phyloP scores from a whole-genome alignment of 2,797 vertebrate genomes.

The Sebastes alutus region DNA sequence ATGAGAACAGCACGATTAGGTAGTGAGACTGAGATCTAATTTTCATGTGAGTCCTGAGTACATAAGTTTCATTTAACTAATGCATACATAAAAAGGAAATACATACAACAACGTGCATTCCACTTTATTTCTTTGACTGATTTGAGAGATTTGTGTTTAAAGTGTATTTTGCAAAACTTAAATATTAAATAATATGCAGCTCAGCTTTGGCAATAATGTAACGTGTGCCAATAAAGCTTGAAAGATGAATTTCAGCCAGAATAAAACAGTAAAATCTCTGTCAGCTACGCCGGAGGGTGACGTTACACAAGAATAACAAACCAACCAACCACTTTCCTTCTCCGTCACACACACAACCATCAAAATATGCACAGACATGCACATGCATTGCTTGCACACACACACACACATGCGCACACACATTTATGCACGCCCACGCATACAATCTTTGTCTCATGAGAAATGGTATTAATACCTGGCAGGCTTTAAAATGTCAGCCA shows the following conservation, averaged over 20 bases:
- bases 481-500: constrained; percentile 68
- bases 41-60: rapidly evolving
- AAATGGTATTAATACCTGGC: constrained; percentile 70
- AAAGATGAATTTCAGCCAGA: constrained; percentile 11
- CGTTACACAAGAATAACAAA: constrained; percentile 35
- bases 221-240: not conserved
- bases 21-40: no score
- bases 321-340: not conserved
- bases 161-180: not conserved
- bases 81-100: not conserved
- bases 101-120: not conserved
- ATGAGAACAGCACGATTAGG: no score
- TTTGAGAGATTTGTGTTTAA: not conserved
- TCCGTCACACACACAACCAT: not conserved
- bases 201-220: not conserved
- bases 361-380: not conserved
- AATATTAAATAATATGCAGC: not conserved
- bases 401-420: not conserved
- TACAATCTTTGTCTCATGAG: constrained; percentile 65
- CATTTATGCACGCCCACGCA: constrained; percentile 30
- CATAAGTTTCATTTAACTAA: not conserved
- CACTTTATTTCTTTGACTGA: not conserved
- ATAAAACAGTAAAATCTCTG: constrained; percentile 33
- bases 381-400: not conserved
- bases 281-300: constrained; percentile 36